Conservation (phyloP, 2,888 invertebrate species). For the Hydriomena furcata region DNA sequence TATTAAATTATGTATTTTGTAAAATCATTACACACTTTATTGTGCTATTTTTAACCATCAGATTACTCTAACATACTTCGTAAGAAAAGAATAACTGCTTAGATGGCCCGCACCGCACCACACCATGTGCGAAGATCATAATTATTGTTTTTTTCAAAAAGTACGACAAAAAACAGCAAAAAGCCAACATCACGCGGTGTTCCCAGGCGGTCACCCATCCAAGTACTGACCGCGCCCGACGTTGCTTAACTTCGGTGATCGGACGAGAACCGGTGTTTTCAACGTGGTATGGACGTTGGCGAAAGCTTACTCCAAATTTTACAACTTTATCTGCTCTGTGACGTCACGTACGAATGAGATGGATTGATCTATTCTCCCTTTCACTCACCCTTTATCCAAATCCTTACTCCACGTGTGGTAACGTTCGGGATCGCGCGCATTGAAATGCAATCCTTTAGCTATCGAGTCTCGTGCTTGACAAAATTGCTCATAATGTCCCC, state of each 20-base stretch:
- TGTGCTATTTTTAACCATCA: too few relatives aligned
- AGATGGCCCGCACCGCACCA: too few relatives aligned
- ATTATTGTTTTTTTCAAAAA: too few relatives aligned
- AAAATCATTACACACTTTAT: too few relatives aligned
- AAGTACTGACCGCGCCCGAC: slow-evolving; percentile 79
- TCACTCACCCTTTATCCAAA: slow-evolving; percentile 51
- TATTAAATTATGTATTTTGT: too few relatives aligned
- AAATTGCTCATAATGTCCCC: slow-evolving; percentile 65
- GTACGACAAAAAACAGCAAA: slow-evolving; percentile 40
- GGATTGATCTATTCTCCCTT: not conserved
- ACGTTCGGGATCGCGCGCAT: slow-evolving; percentile 45
- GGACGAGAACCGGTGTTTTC: slow-evolving; percentile 72
- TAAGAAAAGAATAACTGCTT: too few relatives aligned
- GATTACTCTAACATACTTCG: too few relatives aligned
- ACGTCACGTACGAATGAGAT: slow-evolving; percentile 10
- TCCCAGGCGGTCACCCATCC: slow-evolving; percentile 78
- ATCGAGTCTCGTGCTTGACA: slow-evolving; percentile 64
- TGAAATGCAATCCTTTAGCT: slow-evolving; percentile 57
- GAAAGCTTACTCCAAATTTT: slow-evolving; percentile 11
- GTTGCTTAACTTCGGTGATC: slow-evolving; percentile 81
- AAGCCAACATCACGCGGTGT: slow-evolving; percentile 55
- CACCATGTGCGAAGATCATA: too few relatives aligned
- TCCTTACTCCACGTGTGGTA: slow-evolving; percentile 45
- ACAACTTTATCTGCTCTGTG: not conserved
- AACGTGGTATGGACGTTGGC: slow-evolving; percentile 63